These are phyloP conservation scores for Leptoteleia sp. DNA, from an alignment of 1,140 invertebrate species.

Conservation along the genomic window DNA sequence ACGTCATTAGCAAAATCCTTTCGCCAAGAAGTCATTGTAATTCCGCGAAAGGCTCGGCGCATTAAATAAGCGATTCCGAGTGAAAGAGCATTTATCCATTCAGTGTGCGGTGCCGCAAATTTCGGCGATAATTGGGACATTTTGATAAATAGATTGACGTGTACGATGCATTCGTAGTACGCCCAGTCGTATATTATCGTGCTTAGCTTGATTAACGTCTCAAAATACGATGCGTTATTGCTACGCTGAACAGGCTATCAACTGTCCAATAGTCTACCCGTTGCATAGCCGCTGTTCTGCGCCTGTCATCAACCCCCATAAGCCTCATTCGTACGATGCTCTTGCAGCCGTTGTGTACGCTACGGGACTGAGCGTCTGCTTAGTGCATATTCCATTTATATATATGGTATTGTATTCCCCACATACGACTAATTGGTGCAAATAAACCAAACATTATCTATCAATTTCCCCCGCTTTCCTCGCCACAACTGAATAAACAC, in stretches of 20 bases:
- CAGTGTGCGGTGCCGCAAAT: constrained; percentile 53
- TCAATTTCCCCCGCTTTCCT: constrained; percentile 2
- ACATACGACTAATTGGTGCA: constrained; percentile 30
- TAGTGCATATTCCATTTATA: constrained; percentile 69
- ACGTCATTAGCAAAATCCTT: constrained; percentile 1
- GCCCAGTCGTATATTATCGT: constrained; percentile 70
- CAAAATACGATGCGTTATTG: constrained; percentile 72
- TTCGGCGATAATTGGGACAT: constrained; percentile 69
- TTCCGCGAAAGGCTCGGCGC: background rate
- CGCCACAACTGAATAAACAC: too few relatives aligned
- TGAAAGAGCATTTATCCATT: constrained; percentile 49
- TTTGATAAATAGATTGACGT: constrained; percentile 73
- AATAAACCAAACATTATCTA: constrained; percentile 1
- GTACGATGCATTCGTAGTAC: constrained; percentile 67
- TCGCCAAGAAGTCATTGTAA: constrained; percentile 15
- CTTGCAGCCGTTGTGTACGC: constrained; percentile 39
- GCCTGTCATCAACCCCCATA: constrained; percentile 64
- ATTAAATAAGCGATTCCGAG: constrained; percentile 26
- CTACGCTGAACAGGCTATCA: constrained; percentile 63
- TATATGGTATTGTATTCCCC: constrained; percentile 47
- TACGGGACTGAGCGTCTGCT: constrained; percentile 45
- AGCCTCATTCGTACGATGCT: constrained; percentile 59
- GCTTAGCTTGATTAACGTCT: constrained; percentile 76
- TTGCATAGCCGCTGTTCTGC: constrained; percentile 52
- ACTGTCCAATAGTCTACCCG: constrained; percentile 52